Evolutionary conservation across 2,888 invertebrate genomes (phyloP), one percentile per base, ranked within the genome.

Genomic region (Torymus tubicola): DNA sequence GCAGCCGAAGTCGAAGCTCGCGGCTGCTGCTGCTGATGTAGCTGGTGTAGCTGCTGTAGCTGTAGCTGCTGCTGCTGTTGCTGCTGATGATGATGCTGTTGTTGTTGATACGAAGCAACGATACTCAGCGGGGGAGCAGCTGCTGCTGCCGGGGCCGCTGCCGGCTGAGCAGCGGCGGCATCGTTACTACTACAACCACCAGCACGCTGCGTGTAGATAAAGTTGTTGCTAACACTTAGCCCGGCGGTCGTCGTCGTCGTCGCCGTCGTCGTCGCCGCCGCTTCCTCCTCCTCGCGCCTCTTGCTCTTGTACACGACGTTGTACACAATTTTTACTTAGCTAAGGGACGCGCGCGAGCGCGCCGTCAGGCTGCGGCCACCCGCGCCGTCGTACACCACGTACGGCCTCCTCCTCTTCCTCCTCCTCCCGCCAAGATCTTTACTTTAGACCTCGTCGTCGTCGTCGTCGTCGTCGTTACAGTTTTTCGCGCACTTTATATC

Each of bases 251-350:
- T 61, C 78, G 68, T 68, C 73, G 77, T 21, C 21, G 21, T 70
- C 73, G 73, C 31, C 67, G 60, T 73, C 42, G 70, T 60, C 64
- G 68, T 78, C 79, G 82, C 80, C 82, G 82, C 76, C 82, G 82
- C 82, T 80, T 82, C 82, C 82, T 82, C 82, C 77, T 82, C 82
- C 82, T 80, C 82, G 82, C 82, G 82, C 82, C 82, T 82, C 82
- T 82, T 82, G 82, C 82, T 82, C 82, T 82, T 82, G 79, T 82
- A 82, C 70, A 82, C 82, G 82, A 82, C 82, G 82, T 82, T 82
- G 82, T 82, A 82, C 82, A 82, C 82, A 82, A 82, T 82, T 82
- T 82, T 82, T 82, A 82, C 82, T 78, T 78, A 81, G 70, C 81
- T 68, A 61, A 31, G 52, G 81, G 75, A 63, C 68, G 5, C 53